phyloP scores from a whole-genome alignment of 2,113 vertebrate genomes.

The Thinocorus orbignyianus region DNA sequence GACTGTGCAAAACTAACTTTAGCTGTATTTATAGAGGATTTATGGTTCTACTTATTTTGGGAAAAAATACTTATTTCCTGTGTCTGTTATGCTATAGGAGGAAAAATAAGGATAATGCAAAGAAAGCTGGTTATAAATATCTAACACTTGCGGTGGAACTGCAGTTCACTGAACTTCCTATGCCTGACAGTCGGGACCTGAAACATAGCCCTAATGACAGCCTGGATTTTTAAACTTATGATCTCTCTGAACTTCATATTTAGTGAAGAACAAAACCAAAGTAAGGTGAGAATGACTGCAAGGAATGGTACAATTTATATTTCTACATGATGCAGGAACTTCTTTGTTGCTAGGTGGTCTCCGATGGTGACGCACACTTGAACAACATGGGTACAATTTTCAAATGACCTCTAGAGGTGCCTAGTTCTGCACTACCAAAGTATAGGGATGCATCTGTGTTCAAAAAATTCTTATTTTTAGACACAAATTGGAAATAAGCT shows the following conservation, averaged over 20 bases:
- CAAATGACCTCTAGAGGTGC: neutral
- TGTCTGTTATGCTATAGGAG: neutral
- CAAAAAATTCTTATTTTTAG: neutral
- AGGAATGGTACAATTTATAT: neutral
- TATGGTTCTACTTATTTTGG: neutral
- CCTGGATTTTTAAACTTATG: neutral
- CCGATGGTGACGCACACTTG: neutral
- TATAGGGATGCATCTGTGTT: neutral
- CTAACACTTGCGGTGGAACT: neutral
- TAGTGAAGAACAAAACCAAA: neutral
- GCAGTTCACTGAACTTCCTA: neutral
- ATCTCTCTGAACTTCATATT: neutral
- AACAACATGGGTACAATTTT: neutral
- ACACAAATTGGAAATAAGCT: neutral
- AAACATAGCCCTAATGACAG: neutral
- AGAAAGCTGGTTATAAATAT: neutral
- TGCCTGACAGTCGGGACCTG: neutral
- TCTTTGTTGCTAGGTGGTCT: neutral
- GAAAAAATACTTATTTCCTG: neutral
- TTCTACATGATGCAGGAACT: neutral
- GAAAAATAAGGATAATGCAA: neutral
- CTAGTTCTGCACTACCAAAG: neutral
- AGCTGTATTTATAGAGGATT: neutral
- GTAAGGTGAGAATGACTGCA: neutral
- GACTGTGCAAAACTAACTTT: neutral